Base-by-base conservation (phyloP, 2,797 vertebrate species). In the Miichthys miiuy region DNA sequence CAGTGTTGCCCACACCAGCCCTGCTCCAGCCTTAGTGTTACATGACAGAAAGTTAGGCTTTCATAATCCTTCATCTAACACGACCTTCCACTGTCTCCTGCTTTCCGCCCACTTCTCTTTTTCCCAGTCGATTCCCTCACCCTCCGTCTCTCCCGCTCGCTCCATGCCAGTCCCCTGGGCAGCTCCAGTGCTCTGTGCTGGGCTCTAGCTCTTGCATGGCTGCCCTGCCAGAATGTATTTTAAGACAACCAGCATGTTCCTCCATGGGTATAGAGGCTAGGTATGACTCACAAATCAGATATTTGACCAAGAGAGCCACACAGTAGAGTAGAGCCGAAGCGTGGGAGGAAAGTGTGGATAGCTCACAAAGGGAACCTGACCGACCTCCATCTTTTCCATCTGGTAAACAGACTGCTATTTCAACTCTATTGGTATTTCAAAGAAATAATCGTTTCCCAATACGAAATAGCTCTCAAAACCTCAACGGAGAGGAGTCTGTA, bases 261-360 rank as follows among this genome's bases (percentile, higher is more conserved):
- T 92, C 89, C 86, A 79, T 84, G 87, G 91, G 86, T 91, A 90
- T 71, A 89, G 85, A 92, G 86, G 83, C 84, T 80, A 88, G 88
- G 88, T 86, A 92, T 94, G 94, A 95, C 92, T 94, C 93, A 94
- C 84, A 83, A 91, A 91, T 91, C 92, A 88, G 92, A 94, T 94
- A 93, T 94, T 92, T 94, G 94, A 94, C 94, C 94, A 93, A 82
- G 83, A 89, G 89, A 91, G 87, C 82, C 82, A 86, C 90, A 88
- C 84, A 83, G 88, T 74, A 72, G 93, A 89, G 90, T 88, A 86
- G 88, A 91, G 90, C 87, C 30, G 86, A 81, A 76, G 83, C 80
- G 93, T 94, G 89, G 94, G 94, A 82, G 92, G 89, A 88, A 83
- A 92, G 90, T 87, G 90, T 91, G 91, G 91, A 92, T 87, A 60